These are phyloP conservation scores for Seira ritae DNA, from an alignment of 2,888 invertebrate species.

Conservation along the genomic window DNA sequence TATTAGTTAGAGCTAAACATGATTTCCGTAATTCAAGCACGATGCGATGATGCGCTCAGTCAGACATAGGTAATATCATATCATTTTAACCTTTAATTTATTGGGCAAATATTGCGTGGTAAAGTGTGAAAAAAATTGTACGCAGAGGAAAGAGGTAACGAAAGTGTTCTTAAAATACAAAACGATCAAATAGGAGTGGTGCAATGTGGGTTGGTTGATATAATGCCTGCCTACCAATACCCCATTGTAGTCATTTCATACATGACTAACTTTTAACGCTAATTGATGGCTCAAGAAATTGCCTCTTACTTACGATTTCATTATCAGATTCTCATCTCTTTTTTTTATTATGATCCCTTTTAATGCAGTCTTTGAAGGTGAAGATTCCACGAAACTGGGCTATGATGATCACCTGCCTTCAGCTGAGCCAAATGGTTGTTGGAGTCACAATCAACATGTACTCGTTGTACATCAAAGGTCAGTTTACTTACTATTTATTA, in stretches of 20 bases:
- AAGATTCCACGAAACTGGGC: slow-evolving; percentile 72
- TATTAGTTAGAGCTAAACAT: no score
- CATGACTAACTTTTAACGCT: slow-evolving; percentile 23
- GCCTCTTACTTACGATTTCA: no score
- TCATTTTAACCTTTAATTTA: neutral
- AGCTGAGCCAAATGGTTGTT: slow-evolving; percentile 72
- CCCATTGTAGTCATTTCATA: neutral
- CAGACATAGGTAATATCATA: no score
- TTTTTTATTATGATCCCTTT: slow-evolving; percentile 32
- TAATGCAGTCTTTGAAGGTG: slow-evolving; percentile 68
- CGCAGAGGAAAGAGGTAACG: no score
- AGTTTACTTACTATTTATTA: slow-evolving; percentile 58
- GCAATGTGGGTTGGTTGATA: no score
- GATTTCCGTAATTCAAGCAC: neutral
- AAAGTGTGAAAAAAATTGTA: neutral
- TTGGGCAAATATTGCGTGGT: neutral
- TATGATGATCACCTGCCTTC: slow-evolving; percentile 73
- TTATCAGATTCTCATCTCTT: slow-evolving; percentile 7
- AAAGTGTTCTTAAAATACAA: no score
- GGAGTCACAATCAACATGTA: slow-evolving; percentile 72
- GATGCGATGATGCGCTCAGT: no score
- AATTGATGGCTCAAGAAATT: slow-evolving; percentile 43
- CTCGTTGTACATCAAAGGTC: slow-evolving; percentile 72
- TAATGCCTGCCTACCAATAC: no score
- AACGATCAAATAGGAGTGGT: no score